Conservation (phyloP, 2,113 vertebrate species). For the Eudorcas thomsonii region DNA sequence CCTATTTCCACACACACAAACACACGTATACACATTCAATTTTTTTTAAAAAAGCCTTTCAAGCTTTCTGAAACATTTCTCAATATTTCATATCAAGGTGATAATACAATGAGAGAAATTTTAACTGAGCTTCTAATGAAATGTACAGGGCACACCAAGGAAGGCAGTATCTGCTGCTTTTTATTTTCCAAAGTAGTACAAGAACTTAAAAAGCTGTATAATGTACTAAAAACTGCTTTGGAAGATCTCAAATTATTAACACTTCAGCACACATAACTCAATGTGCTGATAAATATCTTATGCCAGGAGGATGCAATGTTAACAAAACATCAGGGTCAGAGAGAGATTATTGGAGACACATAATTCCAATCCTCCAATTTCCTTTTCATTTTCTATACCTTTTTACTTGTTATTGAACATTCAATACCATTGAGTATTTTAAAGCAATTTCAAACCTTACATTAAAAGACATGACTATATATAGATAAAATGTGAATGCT, state of each 20-base stretch:
- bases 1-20: not conserved
- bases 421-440: not conserved
- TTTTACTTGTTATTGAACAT: not conserved
- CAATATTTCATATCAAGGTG: not conserved
- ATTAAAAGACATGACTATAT: not conserved
- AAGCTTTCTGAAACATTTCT: not conserved
- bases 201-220: not conserved
- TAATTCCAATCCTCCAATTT: not conserved
- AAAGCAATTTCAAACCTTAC: not conserved
- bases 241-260: not conserved
- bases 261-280: not conserved
- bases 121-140: not conserved
- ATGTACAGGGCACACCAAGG: not conserved
- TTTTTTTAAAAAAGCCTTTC: not conserved
- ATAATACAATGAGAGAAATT: not conserved
- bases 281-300: not conserved
- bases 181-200: not conserved
- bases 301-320: not conserved
- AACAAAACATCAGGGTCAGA: not conserved
- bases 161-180: not conserved
- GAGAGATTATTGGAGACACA: not conserved
- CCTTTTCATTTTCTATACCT: not conserved
- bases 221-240: not conserved
- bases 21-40: not conserved
- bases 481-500: not conserved